Evolutionary conservation across 2,888 invertebrate species (phyloP), one percentile per base, ranked within the genome.

Genomic region (Leptopterna dolabrata): DNA sequence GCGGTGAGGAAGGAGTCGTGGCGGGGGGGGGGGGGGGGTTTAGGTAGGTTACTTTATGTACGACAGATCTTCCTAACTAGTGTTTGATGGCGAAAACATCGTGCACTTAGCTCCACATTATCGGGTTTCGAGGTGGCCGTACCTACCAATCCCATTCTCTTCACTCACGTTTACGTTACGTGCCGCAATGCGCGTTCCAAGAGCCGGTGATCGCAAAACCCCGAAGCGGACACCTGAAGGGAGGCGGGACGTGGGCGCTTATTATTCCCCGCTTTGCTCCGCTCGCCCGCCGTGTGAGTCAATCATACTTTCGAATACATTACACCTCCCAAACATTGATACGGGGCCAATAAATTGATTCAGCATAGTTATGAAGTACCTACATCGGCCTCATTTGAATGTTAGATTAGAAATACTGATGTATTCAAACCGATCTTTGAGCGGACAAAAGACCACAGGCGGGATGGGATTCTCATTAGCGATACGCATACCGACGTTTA

Each of bases 221-320:
- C 24, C 63, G 19, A 27, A n/a, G 55, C n/a, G 55, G 11, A 63
- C 63, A 63, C 63, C 63, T 24, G 63, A 63, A 24, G 24, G 24
- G 24, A 51, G 63, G 63, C 63, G 63, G 63, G 19, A 63, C 73
- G 73, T 73, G 73, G 73, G 73, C 41, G 73, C 73, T 73, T 73
- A 73, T 73, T 73, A 73, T 73, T 73, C 73, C 36, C 30, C 30
- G 73, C 73, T 73, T 73, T 29, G 73, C 73, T 73, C 73, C 36
- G 36, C 36, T 73, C 30, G 36, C 36, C 19, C 73, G 41, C 73
- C 41, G 36, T 73, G 73, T 73, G 30, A 73, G 73, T 73, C 73
- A 73, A 73, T 73, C 73, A 73, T 73, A 73, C 73, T 73, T 73
- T 73, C 41, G 73, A 73, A 73, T 73, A 73, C 73, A 73, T 73